These are phyloP conservation scores for Tenthredo livida DNA, from an alignment of 2,888 invertebrate species.

Conservation along the genomic window DNA sequence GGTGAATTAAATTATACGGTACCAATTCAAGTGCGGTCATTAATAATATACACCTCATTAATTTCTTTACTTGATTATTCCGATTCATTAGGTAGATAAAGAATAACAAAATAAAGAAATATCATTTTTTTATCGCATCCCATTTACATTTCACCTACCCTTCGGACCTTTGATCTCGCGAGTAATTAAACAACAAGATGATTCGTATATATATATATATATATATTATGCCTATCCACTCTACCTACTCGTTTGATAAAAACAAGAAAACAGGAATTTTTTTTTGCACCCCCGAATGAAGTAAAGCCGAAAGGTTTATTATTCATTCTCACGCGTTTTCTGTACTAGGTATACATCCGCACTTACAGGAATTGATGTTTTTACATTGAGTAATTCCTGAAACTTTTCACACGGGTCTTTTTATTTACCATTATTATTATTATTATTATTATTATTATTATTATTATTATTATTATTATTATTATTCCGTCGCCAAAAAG, in stretches of 20 bases:
- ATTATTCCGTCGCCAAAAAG: background rate
- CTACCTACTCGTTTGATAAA: background rate
- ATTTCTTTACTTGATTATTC: slow-evolving; percentile 9
- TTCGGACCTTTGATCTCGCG: background rate
- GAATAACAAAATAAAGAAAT: background rate
- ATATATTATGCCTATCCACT: too few species aligned
- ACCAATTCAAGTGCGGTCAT: background rate
- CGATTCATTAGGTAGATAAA: background rate
- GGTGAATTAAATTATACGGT: background rate
- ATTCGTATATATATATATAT: background rate
- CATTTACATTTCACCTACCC: slow-evolving; percentile 11
- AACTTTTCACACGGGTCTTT: background rate
- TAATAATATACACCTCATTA: background rate
- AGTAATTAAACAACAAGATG: slow-evolving; percentile 22
- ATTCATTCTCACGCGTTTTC: background rate
- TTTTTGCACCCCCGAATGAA: background rate
- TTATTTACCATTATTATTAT: background rate
- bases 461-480: too few species aligned
- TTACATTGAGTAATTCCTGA: background rate
- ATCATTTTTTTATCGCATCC: background rate
- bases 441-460: too few species aligned
- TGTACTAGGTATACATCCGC: background rate
- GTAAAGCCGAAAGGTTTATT: background rate
- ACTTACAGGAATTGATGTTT: background rate
- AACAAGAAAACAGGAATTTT: background rate